Evolutionary conservation across 2,888 invertebrate genomes (phyloP), one percentile per base, ranked within the genome.

Genomic region (Druceiella hillmani): DNA sequence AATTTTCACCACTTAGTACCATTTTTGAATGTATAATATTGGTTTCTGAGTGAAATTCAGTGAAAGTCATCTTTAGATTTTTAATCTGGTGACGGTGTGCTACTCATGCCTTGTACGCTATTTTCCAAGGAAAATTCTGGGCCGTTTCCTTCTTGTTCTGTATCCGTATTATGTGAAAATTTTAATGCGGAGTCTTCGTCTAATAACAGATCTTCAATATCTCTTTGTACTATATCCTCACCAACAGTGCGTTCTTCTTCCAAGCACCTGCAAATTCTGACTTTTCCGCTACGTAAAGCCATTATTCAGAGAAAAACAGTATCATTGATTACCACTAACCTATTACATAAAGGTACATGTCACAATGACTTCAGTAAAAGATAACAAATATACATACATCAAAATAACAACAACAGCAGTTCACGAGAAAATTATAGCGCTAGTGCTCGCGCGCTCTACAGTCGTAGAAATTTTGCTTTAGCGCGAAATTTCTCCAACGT

Each of bases 341-440:
- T 30, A 13, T 4, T 30, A 4, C 5, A 13, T 14, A 13, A 30
- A 4, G 16, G 16, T 15, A 31, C 17, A 31, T 32, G 17, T 9
- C 32, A 10, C 17, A 32, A 11, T 20, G 12, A 32, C 20, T 17
- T 32, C 15, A 35, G 7, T 35, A 35, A 28, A 26, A 4, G 10
- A 12, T 33, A 26, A 27, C 27, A 33, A 33, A 33, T 24, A 33
- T 33, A 26, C 33, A 10, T 33, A 33, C 33, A 28, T 11, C 4
- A 28, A 33, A 20, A 15, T 25, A 26, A 16, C 12, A 24, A 13
- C 34, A 17, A 30, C n/a, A 11, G 4, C 13, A n/a, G 10, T 10
- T 26, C 30, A 15, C 35, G 26, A 35, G 4, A 27, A 77, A 76
- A 56, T 72, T 76, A 70, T 77, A 75, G 52, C 55, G n/a, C n/a